Percentiles rank a stretch among this genome's conserved stretches.
Evolutionary conservation across 2,113 vertebrate genomes (phyloP).

Genomic region (Rostratula benghalensis): DNA sequence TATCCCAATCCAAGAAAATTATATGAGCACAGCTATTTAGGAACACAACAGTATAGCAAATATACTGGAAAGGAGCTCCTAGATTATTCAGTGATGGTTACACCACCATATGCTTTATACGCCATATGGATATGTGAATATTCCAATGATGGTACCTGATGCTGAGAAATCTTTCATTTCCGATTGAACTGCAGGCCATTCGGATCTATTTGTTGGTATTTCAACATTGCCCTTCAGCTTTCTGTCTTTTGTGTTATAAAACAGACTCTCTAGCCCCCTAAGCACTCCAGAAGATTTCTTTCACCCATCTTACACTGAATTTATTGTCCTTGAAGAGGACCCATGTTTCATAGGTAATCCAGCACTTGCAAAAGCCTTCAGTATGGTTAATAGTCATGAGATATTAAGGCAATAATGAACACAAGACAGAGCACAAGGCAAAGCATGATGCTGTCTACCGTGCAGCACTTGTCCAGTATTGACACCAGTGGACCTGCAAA

Average conservation of each 20-base stretch:
- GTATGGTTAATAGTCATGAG: not conserved
- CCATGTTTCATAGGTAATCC: not conserved
- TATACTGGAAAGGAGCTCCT: not conserved
- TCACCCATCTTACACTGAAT: not conserved
- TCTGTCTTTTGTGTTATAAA: not conserved
- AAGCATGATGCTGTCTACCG: not conserved
- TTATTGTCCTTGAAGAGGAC: not conserved
- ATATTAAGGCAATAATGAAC: not conserved
- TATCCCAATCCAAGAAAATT: not conserved
- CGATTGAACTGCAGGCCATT: not conserved
- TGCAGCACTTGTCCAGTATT: not conserved
- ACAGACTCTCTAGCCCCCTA: not conserved
- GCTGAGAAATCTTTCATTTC: not conserved
- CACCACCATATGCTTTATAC: not conserved
- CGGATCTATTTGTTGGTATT: not conserved
- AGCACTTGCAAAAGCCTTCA: not conserved
- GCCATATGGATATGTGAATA: fast-evolving
- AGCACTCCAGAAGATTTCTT: not conserved
- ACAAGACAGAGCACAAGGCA: not conserved
- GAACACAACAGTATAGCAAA: not conserved
- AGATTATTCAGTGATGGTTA: not conserved
- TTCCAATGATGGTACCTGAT: not conserved
- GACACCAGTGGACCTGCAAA: not conserved
- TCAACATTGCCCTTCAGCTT: not conserved
- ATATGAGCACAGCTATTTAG: not conserved